A percentile compares a stretch with the other conserved stretches of the same genome.
Conservation (phyloP, 2,888 invertebrate genomes). For the Aleiodes leptofemur region DNA sequence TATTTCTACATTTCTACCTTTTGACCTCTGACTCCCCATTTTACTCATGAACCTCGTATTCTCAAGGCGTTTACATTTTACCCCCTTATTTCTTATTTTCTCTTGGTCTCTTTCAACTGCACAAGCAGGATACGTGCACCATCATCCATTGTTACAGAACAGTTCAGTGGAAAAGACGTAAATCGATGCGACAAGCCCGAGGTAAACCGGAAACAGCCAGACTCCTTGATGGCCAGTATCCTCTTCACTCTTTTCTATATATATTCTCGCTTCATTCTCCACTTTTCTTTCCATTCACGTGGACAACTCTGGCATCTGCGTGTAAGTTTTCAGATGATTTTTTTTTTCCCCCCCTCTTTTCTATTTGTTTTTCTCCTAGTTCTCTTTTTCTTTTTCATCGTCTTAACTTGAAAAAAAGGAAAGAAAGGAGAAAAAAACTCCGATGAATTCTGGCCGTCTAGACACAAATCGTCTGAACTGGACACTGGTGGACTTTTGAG, state of each 20-base stretch:
- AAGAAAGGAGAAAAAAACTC: neutral
- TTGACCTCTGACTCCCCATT: neutral
- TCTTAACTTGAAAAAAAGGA: neutral
- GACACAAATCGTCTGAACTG: conserved; percentile 21
- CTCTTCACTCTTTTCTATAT: conserved; percentile 1
- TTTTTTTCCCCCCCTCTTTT: neutral
- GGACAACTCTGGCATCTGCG: conserved; percentile 12
- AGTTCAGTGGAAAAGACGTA: neutral
- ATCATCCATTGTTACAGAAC: conserved; percentile 32
- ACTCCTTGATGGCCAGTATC: conserved; percentile 12
- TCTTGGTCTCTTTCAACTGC: conserved; percentile 14
- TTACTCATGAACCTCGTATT: conserved; percentile 1
- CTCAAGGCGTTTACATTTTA: conserved; percentile 1
- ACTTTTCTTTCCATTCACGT: conserved; percentile 30
- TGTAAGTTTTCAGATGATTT: conserved; percentile 12
- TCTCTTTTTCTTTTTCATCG: neutral
- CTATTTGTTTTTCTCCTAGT: neutral
- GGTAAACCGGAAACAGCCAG: conserved; percentile 24
- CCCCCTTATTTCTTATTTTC: conserved; percentile 4
- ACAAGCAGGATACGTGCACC: conserved; percentile 25
- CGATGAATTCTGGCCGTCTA: conserved; percentile 33
- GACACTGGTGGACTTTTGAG: conserved; percentile 7
- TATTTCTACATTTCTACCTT: neutral
- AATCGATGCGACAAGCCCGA: conserved; percentile 24
- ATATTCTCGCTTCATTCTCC: conserved; percentile 22